Evolutionary conservation across 1,140 invertebrate genomes (phyloP).

Genomic region (Tetraneura akinire): DNA sequence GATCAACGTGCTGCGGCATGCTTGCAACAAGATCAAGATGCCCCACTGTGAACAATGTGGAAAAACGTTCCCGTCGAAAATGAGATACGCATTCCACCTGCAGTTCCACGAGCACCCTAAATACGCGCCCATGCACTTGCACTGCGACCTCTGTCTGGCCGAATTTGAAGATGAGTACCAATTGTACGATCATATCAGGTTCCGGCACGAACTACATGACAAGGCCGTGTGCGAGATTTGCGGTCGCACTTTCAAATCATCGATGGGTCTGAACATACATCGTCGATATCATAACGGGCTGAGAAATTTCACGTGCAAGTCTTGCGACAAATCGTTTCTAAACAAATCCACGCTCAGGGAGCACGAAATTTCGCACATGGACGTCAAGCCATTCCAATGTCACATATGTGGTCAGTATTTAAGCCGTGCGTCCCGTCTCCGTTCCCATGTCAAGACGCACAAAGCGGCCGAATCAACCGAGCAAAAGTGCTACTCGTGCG

Average conservation of each 20-base stretch:
- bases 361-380: conserved; percentile 62
- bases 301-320: conserved; percentile 37
- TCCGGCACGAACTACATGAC: conserved; percentile 48
- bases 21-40: conserved; percentile 37
- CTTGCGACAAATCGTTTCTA: conserved; percentile 61
- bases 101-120: conserved; percentile 49
- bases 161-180: conserved; percentile 50
- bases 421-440: conserved; percentile 60
- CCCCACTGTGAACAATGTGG: conserved; percentile 36
- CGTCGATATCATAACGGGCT: conserved; percentile 49
- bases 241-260: conserved; percentile 49
- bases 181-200: conserved; percentile 52
- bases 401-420: conserved; percentile 63
- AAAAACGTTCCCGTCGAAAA: conserved; percentile 51
- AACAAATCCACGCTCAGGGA: conserved; percentile 63
- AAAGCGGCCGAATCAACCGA: conserved; percentile 58
- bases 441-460: conserved; percentile 61
- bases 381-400: conserved; percentile 63
- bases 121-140: conserved; percentile 45
- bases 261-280: conserved; percentile 50
- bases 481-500: conserved; percentile 59
- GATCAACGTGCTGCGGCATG: conserved; percentile 50
- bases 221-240: conserved; percentile 48
- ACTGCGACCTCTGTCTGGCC: conserved; percentile 51
- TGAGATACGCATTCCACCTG: conserved; percentile 51